Conservation (phyloP, 2,888 invertebrate species). For the Calliphora vomitoria region DNA sequence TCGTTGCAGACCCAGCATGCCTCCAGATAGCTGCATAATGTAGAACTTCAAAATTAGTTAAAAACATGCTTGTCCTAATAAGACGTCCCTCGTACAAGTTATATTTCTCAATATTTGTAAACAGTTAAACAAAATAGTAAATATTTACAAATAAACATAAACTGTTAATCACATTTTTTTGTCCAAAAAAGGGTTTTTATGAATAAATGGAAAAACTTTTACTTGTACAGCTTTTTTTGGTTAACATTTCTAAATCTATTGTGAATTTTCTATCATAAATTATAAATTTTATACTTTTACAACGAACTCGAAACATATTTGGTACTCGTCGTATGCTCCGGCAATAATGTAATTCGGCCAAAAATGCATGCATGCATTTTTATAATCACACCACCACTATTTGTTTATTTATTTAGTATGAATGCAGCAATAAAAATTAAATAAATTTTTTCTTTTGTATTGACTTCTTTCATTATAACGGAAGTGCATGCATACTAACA, state of each 20-base stretch:
- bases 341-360: not conserved
- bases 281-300: not conserved
- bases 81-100: no score
- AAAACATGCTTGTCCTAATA: no score
- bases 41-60: no score
- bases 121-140: not conserved
- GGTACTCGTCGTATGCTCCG: not conserved
- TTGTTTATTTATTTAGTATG: not conserved
- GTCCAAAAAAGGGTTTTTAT: slow-evolving; percentile 5
- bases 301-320: slow-evolving; percentile 1
- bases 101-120: no score
- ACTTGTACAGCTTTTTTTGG: not conserved
- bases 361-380: not conserved
- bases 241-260: not conserved
- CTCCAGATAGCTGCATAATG: no score
- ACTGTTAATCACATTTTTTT: not conserved
- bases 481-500: slow-evolving; percentile 28
- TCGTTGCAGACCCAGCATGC: no score
- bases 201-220: slow-evolving; percentile 16
- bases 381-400: not conserved
- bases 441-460: not conserved
- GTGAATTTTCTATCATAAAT: slow-evolving; percentile 12
- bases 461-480: slow-evolving; percentile 55
- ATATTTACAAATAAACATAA: not conserved
- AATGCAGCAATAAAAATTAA: slow-evolving; percentile 37